Conservation (phyloP, 2,113 vertebrate genomes). For the Alethe castanea region DNA sequence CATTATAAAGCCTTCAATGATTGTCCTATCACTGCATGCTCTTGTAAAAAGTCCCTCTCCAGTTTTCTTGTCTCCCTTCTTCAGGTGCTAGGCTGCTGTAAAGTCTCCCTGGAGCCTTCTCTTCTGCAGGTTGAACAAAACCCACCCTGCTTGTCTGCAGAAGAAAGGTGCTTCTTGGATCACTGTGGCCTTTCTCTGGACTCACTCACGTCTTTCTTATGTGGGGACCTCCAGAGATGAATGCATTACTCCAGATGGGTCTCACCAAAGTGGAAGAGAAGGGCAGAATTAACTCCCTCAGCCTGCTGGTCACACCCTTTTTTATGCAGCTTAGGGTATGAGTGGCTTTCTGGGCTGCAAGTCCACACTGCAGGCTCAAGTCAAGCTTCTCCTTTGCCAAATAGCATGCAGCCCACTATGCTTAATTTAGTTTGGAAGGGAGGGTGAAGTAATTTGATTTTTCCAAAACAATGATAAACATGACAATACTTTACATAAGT, state of each 20-base stretch:
- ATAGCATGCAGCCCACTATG: background rate
- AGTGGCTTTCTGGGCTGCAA: background rate
- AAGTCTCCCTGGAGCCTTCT: background rate
- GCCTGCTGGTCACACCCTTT: background rate
- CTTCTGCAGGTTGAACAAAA: background rate
- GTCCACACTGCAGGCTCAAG: accelerated
- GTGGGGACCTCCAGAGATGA: background rate
- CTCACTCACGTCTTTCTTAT: background rate
- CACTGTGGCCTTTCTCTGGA: accelerated
- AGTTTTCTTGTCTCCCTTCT: background rate
- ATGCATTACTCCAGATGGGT: background rate
- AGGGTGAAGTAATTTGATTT: background rate
- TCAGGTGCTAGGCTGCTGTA: background rate
- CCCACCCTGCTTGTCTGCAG: too few species aligned
- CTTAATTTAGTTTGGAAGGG: background rate
- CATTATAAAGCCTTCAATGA: background rate
- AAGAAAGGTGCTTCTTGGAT: background rate
- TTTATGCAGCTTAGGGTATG: background rate
- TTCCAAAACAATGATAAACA: background rate
- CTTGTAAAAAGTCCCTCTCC: background rate
- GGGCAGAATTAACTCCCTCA: background rate
- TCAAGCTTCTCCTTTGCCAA: background rate
- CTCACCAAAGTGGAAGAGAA: background rate
- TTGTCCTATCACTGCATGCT: background rate
- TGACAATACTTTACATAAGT: background rate